Evolutionary conservation across 2,113 vertebrate species (phyloP).

Genomic region (Chiloscyllium plagiosum): DNA sequence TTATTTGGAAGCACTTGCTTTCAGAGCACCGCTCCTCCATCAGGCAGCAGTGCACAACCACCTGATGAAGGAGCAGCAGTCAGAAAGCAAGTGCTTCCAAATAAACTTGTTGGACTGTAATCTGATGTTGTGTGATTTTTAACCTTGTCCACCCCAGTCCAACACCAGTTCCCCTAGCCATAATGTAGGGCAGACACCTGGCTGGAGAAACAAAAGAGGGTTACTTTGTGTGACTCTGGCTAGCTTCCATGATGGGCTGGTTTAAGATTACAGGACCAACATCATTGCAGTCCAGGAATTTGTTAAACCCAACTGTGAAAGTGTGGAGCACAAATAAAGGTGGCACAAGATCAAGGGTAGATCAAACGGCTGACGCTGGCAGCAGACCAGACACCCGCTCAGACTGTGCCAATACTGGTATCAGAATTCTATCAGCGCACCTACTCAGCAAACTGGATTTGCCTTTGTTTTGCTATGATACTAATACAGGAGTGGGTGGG

Average conservation of each 20-base stretch:
- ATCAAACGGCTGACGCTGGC: not conserved
- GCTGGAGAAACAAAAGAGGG: not conserved
- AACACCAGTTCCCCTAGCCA: too few relatives aligned
- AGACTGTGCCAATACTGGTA: not conserved
- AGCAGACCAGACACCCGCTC: not conserved
- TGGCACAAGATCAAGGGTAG: conserved; percentile 11
- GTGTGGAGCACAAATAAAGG: not conserved
- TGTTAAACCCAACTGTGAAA: not conserved
- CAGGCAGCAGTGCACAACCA: too few relatives aligned
- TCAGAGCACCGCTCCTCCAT: too few relatives aligned
- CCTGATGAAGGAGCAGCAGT: too few relatives aligned
- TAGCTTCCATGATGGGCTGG: not conserved
- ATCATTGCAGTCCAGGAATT: not conserved
- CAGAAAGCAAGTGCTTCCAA: too few relatives aligned
- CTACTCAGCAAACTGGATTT: not conserved
- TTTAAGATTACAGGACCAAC: not conserved
- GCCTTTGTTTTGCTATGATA: not conserved
- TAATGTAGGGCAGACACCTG: not conserved
- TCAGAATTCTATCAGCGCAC: not conserved
- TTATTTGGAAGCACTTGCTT: too few relatives aligned
- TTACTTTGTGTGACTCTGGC: not conserved
- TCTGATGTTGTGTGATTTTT: too few relatives aligned
- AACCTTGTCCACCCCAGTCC: too few relatives aligned
- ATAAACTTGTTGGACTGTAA: too few relatives aligned
- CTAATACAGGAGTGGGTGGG: not conserved